Conservation (phyloP, 2,888 invertebrate species). For the Malachius bipustulatus region DNA sequence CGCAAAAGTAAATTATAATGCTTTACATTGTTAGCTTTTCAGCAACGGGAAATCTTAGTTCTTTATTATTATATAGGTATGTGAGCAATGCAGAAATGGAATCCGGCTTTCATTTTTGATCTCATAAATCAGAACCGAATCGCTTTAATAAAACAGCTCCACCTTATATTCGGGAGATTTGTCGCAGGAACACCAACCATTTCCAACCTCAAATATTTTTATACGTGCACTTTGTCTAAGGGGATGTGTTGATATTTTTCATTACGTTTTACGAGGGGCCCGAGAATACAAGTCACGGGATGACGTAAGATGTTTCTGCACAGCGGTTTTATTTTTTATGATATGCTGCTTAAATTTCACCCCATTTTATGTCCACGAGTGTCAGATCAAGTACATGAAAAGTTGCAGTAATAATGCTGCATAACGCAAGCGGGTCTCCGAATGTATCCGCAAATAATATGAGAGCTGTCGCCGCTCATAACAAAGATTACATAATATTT, state of each 20-base stretch:
- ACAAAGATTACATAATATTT: no score
- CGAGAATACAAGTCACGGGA: constrained; percentile 1
- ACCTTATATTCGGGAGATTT: constrained; percentile 25
- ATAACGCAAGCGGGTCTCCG: no score
- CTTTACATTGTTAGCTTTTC: no score
- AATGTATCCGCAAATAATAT: no score
- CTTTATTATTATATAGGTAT: no score
- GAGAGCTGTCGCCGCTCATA: no score
- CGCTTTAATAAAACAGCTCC: constrained; percentile 36
- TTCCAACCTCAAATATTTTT: constrained; percentile 36
- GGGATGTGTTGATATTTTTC: constrained; percentile 21
- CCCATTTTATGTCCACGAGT: background rate
- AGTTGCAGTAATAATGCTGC: no score
- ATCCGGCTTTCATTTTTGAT: constrained; percentile 36
- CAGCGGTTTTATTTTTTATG: background rate
- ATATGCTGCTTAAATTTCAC: constrained; percentile 5
- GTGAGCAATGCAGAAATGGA: constrained; percentile 34
- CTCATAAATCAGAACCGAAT: constrained; percentile 35
- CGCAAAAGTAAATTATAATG: no score
- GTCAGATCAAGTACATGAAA: background rate
- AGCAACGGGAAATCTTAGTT: no score
- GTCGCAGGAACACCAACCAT: constrained; percentile 29
- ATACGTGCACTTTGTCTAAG: constrained; percentile 36
- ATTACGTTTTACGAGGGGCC: constrained; percentile 5
- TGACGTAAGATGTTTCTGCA: constrained; percentile 4